Percentiles rank a stretch among this genome's conserved stretches.
phyloP scores from a whole-genome alignment of 2,797 vertebrate species.

The Hapalemur alaotrensis region DNA sequence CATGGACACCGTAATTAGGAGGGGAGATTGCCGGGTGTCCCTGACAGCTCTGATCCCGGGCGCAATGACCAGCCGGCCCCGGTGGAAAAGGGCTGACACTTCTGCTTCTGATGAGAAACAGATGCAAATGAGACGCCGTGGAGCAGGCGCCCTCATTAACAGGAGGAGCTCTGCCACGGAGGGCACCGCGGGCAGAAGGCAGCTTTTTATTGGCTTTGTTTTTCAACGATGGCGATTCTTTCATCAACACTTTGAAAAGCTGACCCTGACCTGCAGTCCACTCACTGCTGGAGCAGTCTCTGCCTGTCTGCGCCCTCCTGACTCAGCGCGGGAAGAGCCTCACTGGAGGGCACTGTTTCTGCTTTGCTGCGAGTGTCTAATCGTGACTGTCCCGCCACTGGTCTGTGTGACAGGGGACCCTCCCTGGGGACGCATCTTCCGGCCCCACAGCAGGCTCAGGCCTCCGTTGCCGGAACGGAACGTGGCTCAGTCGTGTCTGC shows the following conservation, averaged over 20 bases:
- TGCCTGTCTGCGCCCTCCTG: neutral
- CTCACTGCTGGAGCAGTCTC: neutral
- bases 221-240: neutral
- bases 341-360: neutral
- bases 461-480: neutral
- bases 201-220: neutral
- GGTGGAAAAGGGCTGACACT: neutral
- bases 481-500: neutral
- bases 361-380: neutral
- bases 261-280: neutral
- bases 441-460: neutral
- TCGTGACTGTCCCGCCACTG: rapidly evolving
- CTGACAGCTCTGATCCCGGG: neutral
- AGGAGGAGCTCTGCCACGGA: neutral
- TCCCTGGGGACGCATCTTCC: rapidly evolving
- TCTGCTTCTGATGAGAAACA: constrained; percentile 44
- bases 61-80: neutral
- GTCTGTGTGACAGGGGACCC: neutral
- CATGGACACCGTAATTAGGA: rapidly evolving
- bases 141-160: neutral
- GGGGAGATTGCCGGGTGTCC: neutral
- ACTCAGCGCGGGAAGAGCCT: neutral
- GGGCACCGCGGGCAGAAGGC: rapidly evolving
- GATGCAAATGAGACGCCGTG: rapidly evolving
- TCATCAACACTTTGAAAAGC: neutral